Base-by-base conservation (phyloP, 64 coral and sea anemone genomes). In the Cladopsammia gracilis region DNA sequence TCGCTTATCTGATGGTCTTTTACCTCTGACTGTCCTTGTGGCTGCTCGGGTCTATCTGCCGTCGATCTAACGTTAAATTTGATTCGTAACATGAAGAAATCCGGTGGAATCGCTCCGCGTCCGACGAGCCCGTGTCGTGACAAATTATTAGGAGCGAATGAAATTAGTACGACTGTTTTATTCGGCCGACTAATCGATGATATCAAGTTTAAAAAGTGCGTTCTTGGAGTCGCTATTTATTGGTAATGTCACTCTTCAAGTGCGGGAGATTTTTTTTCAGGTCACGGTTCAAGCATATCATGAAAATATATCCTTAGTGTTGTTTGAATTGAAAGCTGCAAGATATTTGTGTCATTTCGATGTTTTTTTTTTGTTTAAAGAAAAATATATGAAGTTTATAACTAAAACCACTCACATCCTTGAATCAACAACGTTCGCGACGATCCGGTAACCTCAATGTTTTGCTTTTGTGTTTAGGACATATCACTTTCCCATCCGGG, bases 1-100 rank as follows among this genome's bases (percentile, higher is more conserved):
- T 84, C 44, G 18, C 7, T 67, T 84, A 84, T 84, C 80, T 84
- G 80, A 84, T 84, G 62, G 66, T n/a, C 45, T n/a, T 10, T 83
- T 84, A 84, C 80, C 80, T 84, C 10, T 22, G 9, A 52, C 62
- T 84, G 80, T 84, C 44, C 80, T 51, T 84, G 80, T 22, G 60
- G 19, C 80, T 66, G 61, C 44, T 68, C 62, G 43, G 61, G 45
- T 68, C 60, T 84, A 47, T 62, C 80, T 67, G 62, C 61, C 62
- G 80, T 84, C 61, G 80, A 84, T 84, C 61, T 84, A 61, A 84
- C 80, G 62, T 84, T 84, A 68, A 84, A 84, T 84, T 84, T 84
- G 80, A 84, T 84, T 84, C 80, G 80, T 67, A 84, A 47, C 80
- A 84, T 84, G 60, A 10, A 66, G 60, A 15, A 84, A 18, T 19